Evolutionary conservation across 2,797 vertebrate species (phyloP), one percentile per base, ranked within the genome.

Genomic region (Gymnopithys bicolor): DNA sequence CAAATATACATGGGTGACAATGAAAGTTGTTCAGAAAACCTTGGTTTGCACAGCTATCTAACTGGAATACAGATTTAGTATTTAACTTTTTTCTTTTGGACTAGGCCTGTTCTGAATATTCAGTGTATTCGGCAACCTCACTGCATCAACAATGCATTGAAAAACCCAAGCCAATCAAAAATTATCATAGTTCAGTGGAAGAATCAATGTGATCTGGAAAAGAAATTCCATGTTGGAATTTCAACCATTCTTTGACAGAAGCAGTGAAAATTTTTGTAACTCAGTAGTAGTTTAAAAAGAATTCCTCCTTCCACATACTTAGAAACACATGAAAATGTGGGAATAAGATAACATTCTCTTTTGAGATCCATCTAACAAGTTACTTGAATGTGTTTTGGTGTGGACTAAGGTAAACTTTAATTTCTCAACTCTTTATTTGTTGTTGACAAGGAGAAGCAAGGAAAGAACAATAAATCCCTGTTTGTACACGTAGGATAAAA

Each of bases 381-480:
- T 30, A 41, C 17, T 4, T 52, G n/a, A 53, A 19, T 59, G 13
- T 53, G 21, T 52, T 62, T 80, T 19, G 64, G 45, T 12, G 55
- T 33, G 11, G 16, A 56, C 18, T 43, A 79, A 87, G 82, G 84
- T 78, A 87, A 93, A 93, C 68, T 93, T 93, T 93, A 90, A 81
- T 93, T 87, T 96, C 76, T 95, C 73, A 86, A 30, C n/a, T 86
- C 76, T 73, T 93, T 87, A 63, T 91, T 76, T 94, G 75, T 93
- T 93, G 76, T 71, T 89, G 89, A 84, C 83, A 94, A 95, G 73
- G 62, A 95, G 82, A 91, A 94, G 48, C 58, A 93, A 93, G 62
- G 66, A 70, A 87, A 93, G 51, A 94, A 84, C 46, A 87, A 95
- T 93, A 95, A 96, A 94, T 95, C 80, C 25, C 59, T 88, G n/a